phyloP scores from a whole-genome alignment of 2,797 vertebrate species.

The Lagodon rhomboides region DNA sequence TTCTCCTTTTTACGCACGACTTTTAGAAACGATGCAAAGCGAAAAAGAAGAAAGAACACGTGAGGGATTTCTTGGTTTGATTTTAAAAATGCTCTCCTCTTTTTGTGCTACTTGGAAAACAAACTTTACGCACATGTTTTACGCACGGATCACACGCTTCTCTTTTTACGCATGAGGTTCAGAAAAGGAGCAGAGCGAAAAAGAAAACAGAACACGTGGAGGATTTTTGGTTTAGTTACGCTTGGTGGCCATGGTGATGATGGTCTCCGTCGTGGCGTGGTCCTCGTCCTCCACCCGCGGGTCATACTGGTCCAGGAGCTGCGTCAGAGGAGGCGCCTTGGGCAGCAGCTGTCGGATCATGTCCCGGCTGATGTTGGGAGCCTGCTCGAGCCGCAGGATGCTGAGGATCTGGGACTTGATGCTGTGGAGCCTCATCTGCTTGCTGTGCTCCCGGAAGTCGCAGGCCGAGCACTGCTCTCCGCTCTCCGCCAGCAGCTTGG shows the following conservation, averaged over 20 bases:
- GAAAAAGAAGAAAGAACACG: slow-evolving; percentile 48
- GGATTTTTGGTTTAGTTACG: slow-evolving; percentile 87
- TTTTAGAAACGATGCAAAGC: too few relatives aligned
- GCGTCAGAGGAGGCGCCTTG: slow-evolving; percentile 95
- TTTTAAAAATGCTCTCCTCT: slow-evolving; percentile 56
- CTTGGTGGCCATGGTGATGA: slow-evolving; percentile 97
- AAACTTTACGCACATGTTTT: slow-evolving; percentile 45
- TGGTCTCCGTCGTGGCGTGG: slow-evolving; percentile 94
- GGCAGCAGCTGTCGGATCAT: slow-evolving; percentile 96
- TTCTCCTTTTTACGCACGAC: too few relatives aligned
- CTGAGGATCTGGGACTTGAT: slow-evolving; percentile 99
- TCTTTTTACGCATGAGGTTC: slow-evolving; percentile 88
- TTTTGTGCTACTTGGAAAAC: not conserved
- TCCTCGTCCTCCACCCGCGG: slow-evolving; percentile 97
- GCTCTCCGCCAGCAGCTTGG: slow-evolving; percentile 86
- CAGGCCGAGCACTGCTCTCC: slow-evolving; percentile 93
- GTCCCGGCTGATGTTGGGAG: slow-evolving; percentile 98
- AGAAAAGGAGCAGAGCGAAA: slow-evolving; percentile 83
- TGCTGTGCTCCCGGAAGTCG: slow-evolving; percentile 94
- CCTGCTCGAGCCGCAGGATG: slow-evolving; percentile 96
- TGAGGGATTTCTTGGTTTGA: slow-evolving; percentile 62
- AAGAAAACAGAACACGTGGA: slow-evolving; percentile 75
- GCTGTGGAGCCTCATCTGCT: slow-evolving; percentile 94
- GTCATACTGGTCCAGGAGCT: slow-evolving; percentile 97
- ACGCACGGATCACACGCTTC: slow-evolving; percentile 76